Evolutionary conservation across 1,140 invertebrate genomes (phyloP).

Genomic region (Drosophila mojavensis): DNA sequence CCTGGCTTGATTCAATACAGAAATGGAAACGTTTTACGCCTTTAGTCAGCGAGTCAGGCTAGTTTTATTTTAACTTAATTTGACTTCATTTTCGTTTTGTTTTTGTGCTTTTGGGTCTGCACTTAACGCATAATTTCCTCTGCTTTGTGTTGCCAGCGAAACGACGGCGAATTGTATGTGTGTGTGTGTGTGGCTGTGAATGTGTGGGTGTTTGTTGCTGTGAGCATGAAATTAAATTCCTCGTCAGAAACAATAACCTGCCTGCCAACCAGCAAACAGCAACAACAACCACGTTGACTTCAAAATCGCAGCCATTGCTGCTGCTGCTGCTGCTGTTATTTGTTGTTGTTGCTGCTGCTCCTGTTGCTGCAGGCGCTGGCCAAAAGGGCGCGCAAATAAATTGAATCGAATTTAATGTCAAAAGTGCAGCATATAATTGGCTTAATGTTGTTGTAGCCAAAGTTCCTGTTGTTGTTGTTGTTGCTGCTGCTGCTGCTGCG

Average conservation of each 20-base stretch:
- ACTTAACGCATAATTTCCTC: slow-evolving; percentile 63
- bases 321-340: too few relatives aligned
- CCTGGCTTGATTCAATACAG: slow-evolving; percentile 5
- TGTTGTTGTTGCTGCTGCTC: neutral
- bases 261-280: slow-evolving; percentile 44
- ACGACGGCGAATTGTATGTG: neutral
- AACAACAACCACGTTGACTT: slow-evolving; percentile 25
- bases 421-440: slow-evolving; percentile 81
- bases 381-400: slow-evolving; percentile 63
- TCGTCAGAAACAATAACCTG: slow-evolving; percentile 74
- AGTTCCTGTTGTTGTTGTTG: slow-evolving; percentile 8
- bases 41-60: neutral
- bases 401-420: slow-evolving; percentile 80
- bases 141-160: slow-evolving; percentile 42
- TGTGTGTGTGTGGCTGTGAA: neutral
- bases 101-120: slow-evolving; percentile 42
- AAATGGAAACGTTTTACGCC: neutral
- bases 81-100: neutral
- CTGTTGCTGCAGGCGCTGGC: slow-evolving; percentile 34
- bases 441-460: slow-evolving; percentile 53
- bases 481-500: slow-evolving; percentile 11
- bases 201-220: slow-evolving; percentile 14
- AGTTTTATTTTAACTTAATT: slow-evolving; percentile 2
- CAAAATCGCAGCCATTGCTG: slow-evolving; percentile 32
- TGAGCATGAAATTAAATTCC: slow-evolving; percentile 77